Percentiles rank a stretch among this genome's conserved stretches.
Evolutionary conservation across 2,888 invertebrate genomes (phyloP).

Genomic region (Catonia carolina): DNA sequence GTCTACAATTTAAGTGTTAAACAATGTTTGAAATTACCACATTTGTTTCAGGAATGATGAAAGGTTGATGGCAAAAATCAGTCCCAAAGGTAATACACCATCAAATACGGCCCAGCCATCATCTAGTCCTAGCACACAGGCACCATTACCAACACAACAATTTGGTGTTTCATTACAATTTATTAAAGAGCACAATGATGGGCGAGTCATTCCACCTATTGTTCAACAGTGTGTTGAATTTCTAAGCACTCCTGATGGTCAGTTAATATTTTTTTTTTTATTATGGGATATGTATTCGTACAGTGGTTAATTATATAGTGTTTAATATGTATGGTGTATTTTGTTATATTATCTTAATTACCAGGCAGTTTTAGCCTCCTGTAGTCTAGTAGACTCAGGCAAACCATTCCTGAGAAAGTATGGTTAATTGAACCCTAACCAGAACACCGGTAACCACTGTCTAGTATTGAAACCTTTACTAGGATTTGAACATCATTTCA

Average conservation of each 20-base stretch:
- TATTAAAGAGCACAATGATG: conserved; percentile 79
- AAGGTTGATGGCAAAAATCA: conserved; percentile 53
- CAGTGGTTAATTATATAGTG: not conserved
- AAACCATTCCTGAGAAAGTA: too few relatives aligned
- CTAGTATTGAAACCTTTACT: too few relatives aligned
- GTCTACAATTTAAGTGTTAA: too few relatives aligned
- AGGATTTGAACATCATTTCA: too few relatives aligned
- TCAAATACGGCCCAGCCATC: conserved; percentile 34
- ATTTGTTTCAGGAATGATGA: conserved; percentile 84
- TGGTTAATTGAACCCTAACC: too few relatives aligned
- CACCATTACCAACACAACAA: conserved; percentile 63
- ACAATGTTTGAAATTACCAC: too few relatives aligned
- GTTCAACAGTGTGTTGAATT: conserved; percentile 87
- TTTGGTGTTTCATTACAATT: conserved; percentile 91
- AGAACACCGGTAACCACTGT: too few relatives aligned
- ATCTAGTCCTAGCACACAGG: conserved; percentile 37
- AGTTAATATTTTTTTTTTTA: conserved; percentile 39
- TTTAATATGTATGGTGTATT: not conserved
- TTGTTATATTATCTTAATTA: too few relatives aligned
- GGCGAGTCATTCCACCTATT: conserved; percentile 83
- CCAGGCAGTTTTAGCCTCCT: too few relatives aligned
- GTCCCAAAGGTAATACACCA: conserved; percentile 17
- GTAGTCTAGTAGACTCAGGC: too few relatives aligned
- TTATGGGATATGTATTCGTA: not conserved
- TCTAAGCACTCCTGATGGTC: conserved; percentile 81